phyloP scores from a whole-genome alignment of 2,113 vertebrate species.

The Pimephales promelas region DNA sequence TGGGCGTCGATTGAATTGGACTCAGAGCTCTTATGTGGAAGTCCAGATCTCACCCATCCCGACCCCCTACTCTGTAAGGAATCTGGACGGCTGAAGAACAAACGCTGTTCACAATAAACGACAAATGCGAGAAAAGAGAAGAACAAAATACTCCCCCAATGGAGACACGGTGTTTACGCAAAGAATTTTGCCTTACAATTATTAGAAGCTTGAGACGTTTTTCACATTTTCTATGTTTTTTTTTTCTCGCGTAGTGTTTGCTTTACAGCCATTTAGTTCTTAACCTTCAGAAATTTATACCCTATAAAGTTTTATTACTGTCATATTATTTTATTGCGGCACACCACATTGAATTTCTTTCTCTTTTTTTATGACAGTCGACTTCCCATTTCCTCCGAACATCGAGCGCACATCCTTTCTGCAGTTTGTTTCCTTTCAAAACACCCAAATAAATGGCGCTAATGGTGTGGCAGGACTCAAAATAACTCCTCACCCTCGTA shows the following conservation, averaged over 20 bases:
- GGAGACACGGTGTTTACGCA: background rate
- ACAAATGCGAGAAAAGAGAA: slow-evolving; percentile 48
- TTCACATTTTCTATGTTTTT: slow-evolving; percentile 64
- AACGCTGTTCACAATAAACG: slow-evolving; percentile 68
- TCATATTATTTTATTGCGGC: slow-evolving; percentile 99
- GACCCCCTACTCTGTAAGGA: slow-evolving; percentile 53
- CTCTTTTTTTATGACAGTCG: slow-evolving; percentile 83
- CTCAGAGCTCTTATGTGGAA: slow-evolving; percentile 69
- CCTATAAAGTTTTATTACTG: slow-evolving; percentile 99
- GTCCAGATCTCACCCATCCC: slow-evolving; percentile 53
- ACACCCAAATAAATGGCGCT: slow-evolving; percentile 59
- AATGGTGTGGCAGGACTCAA: background rate
- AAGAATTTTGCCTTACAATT: slow-evolving; percentile 63
- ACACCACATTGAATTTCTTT: slow-evolving; percentile 84
- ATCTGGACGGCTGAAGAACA: slow-evolving; percentile 57
- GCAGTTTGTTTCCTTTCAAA: slow-evolving; percentile 76
- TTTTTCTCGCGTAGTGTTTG: slow-evolving; percentile 82
- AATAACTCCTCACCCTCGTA: background rate
- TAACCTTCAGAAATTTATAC: slow-evolving; percentile 99
- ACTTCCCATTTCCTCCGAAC: slow-evolving; percentile 72
- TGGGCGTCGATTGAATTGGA: slow-evolving; percentile 64
- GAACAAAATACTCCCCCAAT: slow-evolving; percentile 1
- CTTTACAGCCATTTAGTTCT: slow-evolving; percentile 97
- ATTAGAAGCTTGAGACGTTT: slow-evolving; percentile 76
- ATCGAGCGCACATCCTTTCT: slow-evolving; percentile 70